Evolutionary conservation across 2,888 invertebrate genomes (phyloP).

Genomic region (Tolmerus cingulatus): DNA sequence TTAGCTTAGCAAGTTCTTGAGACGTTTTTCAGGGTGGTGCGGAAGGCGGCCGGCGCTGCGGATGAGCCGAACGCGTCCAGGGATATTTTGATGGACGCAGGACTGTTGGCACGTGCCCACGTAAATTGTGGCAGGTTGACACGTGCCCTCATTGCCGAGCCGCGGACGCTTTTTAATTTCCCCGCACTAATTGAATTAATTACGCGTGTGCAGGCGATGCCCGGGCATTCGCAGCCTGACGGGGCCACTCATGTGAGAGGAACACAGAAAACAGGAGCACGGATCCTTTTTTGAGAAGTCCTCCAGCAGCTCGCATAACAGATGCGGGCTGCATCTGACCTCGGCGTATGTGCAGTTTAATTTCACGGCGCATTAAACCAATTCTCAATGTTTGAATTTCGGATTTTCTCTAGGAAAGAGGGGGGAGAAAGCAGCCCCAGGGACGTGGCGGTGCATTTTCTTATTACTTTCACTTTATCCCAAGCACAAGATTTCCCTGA

Average conservation of each 20-base stretch:
- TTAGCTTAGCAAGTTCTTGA: not conserved
- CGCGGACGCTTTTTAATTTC: not conserved
- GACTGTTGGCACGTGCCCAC: not conserved
- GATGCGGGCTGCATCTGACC: not conserved
- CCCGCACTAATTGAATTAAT: constrained; percentile 26
- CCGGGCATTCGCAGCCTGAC: not conserved
- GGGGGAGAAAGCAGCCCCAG: not conserved
- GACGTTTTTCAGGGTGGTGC: not conserved
- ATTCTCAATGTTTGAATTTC: not conserved
- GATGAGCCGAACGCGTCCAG: not conserved
- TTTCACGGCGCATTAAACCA: not conserved
- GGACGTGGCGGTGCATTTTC: not conserved
- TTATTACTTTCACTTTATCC: not conserved
- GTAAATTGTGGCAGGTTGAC: not conserved
- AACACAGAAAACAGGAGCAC: not conserved
- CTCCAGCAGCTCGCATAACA: not conserved
- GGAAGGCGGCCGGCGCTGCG: not conserved
- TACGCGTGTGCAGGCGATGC: constrained; percentile 13
- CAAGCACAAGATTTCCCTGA: not conserved
- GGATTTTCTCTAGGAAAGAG: not conserved
- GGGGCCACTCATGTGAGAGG: not conserved
- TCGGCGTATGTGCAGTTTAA: not conserved
- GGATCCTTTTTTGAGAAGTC: not conserved
- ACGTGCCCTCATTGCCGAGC: not conserved
- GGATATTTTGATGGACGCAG: not conserved